phyloP scores from a whole-genome alignment of 2,888 invertebrate species.

The Dicranocentrus wangi region DNA sequence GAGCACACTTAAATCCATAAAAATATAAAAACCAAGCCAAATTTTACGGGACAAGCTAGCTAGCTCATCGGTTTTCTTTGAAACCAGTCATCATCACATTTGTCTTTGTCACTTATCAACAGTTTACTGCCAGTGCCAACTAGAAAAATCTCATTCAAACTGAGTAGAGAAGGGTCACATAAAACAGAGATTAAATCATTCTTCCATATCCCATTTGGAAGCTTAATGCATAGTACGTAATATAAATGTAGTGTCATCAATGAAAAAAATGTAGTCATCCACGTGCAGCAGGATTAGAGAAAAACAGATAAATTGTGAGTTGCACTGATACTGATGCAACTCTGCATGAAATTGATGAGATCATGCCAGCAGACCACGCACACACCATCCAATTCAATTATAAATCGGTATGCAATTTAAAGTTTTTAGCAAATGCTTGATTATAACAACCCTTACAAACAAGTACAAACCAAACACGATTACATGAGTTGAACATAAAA shows the following conservation, averaged over 20 bases:
- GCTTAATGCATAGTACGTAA: background rate
- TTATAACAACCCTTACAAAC: background rate
- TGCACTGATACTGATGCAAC: background rate
- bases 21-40: too few species aligned
- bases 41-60: too few species aligned
- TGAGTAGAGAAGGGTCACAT: too few species aligned
- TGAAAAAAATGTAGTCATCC: background rate
- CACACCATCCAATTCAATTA: background rate
- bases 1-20: background rate
- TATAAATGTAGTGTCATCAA: background rate
- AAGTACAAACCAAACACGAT: background rate
- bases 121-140: background rate
- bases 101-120: conserved; percentile 33
- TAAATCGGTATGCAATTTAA: background rate
- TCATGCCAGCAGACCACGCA: background rate
- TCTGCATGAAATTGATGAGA: background rate
- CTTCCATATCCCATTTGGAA: background rate
- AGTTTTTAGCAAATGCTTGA: background rate
- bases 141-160: background rate
- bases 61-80: too few species aligned
- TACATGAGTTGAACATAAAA: background rate
- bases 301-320: background rate
- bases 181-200: background rate
- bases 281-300: background rate
- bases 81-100: too few species aligned